Evolutionary conservation across 2,888 invertebrate genomes (phyloP).

Genomic region (Mythimna loreyi): DNA sequence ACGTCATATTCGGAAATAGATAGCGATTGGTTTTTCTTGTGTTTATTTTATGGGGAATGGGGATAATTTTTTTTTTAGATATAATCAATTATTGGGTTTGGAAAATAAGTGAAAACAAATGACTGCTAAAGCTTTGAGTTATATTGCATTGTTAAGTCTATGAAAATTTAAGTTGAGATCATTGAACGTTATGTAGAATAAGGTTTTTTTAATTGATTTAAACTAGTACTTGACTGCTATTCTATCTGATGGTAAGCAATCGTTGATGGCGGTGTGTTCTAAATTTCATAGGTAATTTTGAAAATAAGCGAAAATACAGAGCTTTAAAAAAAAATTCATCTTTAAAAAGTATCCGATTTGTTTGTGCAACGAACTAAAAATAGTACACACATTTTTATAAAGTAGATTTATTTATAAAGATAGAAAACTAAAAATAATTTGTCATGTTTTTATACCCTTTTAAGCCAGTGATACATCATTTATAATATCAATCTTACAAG

Average conservation of each 20-base stretch:
- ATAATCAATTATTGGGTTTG: neutral
- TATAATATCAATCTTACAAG: conserved; percentile 1
- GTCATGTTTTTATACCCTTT: conserved; percentile 1
- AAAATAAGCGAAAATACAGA: neutral
- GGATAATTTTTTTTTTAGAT: neutral
- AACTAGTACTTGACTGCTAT: no score
- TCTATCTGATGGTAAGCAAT: no score
- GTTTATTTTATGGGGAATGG: conserved; percentile 10
- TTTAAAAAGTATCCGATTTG: neutral
- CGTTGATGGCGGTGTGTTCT: no score
- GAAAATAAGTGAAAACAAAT: neutral
- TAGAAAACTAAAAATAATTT: no score
- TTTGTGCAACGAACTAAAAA: neutral
- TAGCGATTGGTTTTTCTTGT: conserved; percentile 23
- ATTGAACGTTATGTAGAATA: no score
- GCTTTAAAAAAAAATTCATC: neutral
- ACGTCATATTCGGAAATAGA: conserved; percentile 47
- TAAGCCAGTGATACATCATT: conserved; percentile 7
- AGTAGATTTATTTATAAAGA: no score
- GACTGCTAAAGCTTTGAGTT: no score
- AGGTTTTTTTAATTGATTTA: no score
- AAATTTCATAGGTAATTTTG: no score
- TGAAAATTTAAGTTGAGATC: no score
- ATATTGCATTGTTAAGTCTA: neutral
- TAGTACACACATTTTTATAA: no score